These are phyloP conservation scores for Typhlichthys eigenmanni DNA, from an alignment of 2,797 vertebrate species.

Conservation along the genomic window DNA sequence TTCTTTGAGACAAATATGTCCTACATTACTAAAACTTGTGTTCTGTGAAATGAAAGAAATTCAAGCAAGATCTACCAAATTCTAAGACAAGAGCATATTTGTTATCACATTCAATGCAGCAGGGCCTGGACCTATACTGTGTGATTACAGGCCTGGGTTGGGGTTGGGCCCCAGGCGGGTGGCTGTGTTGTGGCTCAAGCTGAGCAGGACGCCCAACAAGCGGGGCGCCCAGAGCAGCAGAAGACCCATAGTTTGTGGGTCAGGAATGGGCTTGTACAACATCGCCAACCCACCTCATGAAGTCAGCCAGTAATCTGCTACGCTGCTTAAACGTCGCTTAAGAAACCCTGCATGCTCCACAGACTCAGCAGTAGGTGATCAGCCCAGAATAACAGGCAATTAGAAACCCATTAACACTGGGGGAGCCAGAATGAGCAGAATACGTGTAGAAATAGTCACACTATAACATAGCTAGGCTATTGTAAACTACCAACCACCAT, in stretches of 20 bases:
- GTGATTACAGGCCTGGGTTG: constrained; percentile 67
- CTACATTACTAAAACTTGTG: too few relatives aligned
- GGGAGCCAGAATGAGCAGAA: background rate
- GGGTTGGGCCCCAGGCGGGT: constrained; percentile 51
- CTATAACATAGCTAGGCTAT: background rate
- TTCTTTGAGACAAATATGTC: too few relatives aligned
- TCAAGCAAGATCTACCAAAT: too few relatives aligned
- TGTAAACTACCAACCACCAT: background rate
- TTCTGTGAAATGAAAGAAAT: too few relatives aligned
- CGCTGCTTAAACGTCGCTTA: constrained; percentile 7
- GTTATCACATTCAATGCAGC: constrained; percentile 8
- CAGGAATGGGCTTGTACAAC: constrained; percentile 32
- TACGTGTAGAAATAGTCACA: background rate
- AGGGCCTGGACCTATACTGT: constrained; percentile 15
- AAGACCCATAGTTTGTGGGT: constrained; percentile 54
- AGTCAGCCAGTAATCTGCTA: constrained; percentile 25
- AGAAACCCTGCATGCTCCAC: constrained; percentile 4
- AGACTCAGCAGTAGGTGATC: background rate
- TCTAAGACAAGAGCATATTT: too few relatives aligned
- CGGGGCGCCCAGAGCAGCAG: constrained; percentile 36
- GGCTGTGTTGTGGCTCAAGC: constrained; percentile 65
- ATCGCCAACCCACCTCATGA: constrained; percentile 39
- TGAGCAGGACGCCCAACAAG: constrained; percentile 50
- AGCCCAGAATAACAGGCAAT: background rate
- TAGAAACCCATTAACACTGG: constrained; percentile 5